These are phyloP conservation scores for Etheostoma cragini DNA, from an alignment of 2,113 vertebrate genomes.

Conservation along the genomic window DNA sequence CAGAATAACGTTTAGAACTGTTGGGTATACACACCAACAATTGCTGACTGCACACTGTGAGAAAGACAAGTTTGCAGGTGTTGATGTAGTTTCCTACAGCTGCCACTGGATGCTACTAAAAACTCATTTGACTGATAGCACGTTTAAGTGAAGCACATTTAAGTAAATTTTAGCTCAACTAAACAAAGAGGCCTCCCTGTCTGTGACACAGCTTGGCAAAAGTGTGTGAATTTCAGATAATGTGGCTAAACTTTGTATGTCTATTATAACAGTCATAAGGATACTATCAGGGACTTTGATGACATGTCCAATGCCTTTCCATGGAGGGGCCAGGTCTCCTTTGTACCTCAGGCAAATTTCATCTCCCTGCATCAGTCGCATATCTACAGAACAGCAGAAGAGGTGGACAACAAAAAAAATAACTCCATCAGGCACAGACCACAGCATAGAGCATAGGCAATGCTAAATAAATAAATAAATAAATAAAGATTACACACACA, in stretches of 20 bases:
- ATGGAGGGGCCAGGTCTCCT: slow-evolving; percentile 92
- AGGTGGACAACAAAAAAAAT: neutral
- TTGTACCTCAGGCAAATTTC: slow-evolving; percentile 97
- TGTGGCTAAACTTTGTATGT: neutral
- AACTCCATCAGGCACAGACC: neutral
- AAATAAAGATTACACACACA: neutral
- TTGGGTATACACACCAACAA: neutral
- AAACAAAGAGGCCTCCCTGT: neutral
- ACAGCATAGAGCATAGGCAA: neutral
- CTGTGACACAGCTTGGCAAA: neutral
- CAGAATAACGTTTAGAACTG: neutral
- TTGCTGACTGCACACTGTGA: neutral
- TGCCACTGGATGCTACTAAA: slow-evolving; percentile 51
- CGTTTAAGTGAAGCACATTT: neutral
- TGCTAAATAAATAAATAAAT: too few species aligned
- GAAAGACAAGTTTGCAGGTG: neutral
- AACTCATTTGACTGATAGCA: neutral
- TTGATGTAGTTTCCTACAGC: slow-evolving; percentile 39
- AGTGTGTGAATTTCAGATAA: neutral
- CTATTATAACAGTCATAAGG: slow-evolving; percentile 73
- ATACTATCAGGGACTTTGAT: slow-evolving; percentile 99
- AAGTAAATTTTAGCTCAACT: neutral
- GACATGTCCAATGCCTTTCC: slow-evolving; percentile 96
- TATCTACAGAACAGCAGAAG: slow-evolving; percentile 82
- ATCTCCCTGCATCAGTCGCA: slow-evolving; percentile 97